Base-by-base conservation (phyloP, 2,113 vertebrate species). In the Pristiophorus japonicus region DNA sequence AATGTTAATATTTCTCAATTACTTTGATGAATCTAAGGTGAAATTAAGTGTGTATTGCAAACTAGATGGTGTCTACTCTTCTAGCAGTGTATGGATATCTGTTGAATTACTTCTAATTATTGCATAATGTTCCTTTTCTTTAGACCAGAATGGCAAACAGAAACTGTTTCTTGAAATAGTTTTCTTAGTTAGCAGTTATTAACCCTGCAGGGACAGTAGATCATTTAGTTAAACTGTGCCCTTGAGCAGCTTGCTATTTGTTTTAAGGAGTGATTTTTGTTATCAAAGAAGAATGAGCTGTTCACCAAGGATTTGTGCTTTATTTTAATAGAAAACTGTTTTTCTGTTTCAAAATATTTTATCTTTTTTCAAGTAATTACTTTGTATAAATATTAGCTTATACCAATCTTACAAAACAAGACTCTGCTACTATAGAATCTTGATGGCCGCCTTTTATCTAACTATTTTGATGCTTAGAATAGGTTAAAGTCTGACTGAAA, bases 71-170 rank as follows among this genome's bases (percentile, higher is more conserved):
- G 59, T 7, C n/a, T 42, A 66, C 24, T 24, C n/a, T 93, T 93
- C n/a, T 16, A 92, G 85, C 47, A 62, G 18, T 45, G 8, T 66
- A 93, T 22, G 62, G 63, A 38, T 66, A 42, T 66, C 59, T 42
- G 62, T 66, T 45, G 34, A 93, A 66, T 93, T 66, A 93, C 34
- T 93, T 42, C n/a, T 93, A 92, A 92, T 63, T 63, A 88, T 47
- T 88, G 16, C 85, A 88, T 59, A 81, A 81, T 59, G 8, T 88
- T 55, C 6, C 30, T 45, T 88, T 88, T 30, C 85, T 88, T 55
- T 5, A 88, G 47, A 34, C 14, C 85, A 59, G 30, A 30, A 88
- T 88, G 11, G 85, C 85, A 88, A 88, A 88, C 47, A 45, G 16
- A 10, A 51, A 87, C 22, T 88, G 51, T 47, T 88, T 55, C 38